phyloP scores from a whole-genome alignment of 2,113 vertebrate species.

The Xyrauchen texanus region DNA sequence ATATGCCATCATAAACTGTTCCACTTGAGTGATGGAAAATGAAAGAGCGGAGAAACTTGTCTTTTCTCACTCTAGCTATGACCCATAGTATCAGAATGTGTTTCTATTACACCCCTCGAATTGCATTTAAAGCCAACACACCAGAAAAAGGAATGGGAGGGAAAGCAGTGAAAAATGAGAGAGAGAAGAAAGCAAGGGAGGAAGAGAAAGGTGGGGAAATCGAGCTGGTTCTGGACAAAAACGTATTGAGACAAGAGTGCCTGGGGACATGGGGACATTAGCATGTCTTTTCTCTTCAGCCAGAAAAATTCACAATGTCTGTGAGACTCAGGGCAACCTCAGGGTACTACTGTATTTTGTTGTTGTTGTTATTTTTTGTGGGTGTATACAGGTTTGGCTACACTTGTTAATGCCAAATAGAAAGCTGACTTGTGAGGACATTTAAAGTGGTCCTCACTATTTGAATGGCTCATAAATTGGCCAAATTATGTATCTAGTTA shows the following conservation, averaged over 20 bases:
- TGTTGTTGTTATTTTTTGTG: neutral
- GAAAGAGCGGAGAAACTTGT: neutral
- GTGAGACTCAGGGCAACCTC: neutral
- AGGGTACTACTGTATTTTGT: neutral
- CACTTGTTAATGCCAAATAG: no score
- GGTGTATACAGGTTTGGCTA: no score
- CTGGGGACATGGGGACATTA: neutral
- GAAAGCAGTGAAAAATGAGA: slow-evolving; percentile 5
- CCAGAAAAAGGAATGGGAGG: neutral
- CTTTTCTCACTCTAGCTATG: neutral
- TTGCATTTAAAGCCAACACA: slow-evolving; percentile 12
- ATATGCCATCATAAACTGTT: neutral
- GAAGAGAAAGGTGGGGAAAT: slow-evolving; percentile 25
- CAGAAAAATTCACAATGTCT: neutral
- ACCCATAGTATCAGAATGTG: neutral
- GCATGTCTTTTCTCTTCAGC: neutral
- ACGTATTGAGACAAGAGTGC: neutral
- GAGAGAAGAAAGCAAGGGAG: neutral
- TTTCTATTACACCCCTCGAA: slow-evolving; percentile 19
- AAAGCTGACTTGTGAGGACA: no score
- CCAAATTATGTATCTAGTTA: no score
- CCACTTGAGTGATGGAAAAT: slow-evolving; percentile 21
- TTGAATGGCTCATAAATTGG: no score
- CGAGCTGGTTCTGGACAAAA: slow-evolving; percentile 47
- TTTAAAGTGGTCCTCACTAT: no score